Conservation (phyloP, 2,888 invertebrate genomes). For the Antheraea assamensis region DNA sequence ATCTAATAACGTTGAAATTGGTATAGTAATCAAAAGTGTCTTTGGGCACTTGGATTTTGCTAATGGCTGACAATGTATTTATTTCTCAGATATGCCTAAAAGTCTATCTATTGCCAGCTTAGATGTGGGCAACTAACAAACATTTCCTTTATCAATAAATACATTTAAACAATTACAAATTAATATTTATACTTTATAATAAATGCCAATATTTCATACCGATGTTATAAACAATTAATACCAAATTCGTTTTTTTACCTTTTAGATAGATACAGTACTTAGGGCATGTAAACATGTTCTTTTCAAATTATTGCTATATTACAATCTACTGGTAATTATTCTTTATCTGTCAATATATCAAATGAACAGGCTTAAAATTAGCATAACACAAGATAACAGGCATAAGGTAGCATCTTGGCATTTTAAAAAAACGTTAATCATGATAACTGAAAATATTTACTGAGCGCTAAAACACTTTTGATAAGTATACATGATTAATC, state of each 20-base stretch:
- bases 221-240: no score
- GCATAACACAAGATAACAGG: not conserved
- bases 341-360: not conserved
- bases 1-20: not conserved
- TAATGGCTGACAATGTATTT: not conserved
- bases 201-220: no score
- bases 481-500: not conserved
- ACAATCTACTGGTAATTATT: not conserved
- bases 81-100: no score
- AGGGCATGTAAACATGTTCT: not conserved
- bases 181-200: no score
- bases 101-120: no score
- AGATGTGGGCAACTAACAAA: no score
- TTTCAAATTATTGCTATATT: not conserved
- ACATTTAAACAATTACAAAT: not conserved
- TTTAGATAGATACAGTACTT: not conserved
- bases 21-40: conserved; percentile 4
- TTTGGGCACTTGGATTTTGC: not conserved
- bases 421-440: not conserved
- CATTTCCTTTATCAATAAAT: not conserved
- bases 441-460: not conserved
- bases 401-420: not conserved
- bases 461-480: conserved; percentile 3
- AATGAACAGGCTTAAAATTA: not conserved
- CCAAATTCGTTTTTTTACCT: no score